Evolutionary conservation across 1,140 invertebrate species (phyloP).

Genomic region (Vanessa tameamea): DNA sequence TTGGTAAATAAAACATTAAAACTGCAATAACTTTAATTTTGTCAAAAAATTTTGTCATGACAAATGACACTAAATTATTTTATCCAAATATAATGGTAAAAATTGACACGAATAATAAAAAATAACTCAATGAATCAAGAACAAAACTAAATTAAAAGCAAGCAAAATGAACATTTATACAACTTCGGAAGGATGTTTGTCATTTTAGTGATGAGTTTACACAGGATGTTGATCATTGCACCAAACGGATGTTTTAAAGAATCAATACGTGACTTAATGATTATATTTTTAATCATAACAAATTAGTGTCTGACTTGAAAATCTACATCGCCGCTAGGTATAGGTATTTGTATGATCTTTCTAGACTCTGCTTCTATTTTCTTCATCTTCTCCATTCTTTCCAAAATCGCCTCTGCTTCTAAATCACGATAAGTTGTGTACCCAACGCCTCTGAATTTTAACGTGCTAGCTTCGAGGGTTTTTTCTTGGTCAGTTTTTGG

Average conservation of each 20-base stretch:
- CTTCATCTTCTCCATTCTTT: constrained; percentile 7
- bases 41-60: not conserved
- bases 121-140: not conserved
- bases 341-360: constrained; percentile 20
- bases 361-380: constrained; percentile 22
- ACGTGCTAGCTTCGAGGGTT: constrained; percentile 39
- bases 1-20: not conserved
- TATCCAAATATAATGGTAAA: no score
- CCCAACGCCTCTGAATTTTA: constrained; percentile 52
- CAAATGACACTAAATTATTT: not conserved
- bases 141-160: not conserved
- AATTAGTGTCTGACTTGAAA: not conserved
- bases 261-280: not conserved
- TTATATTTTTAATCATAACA: not conserved
- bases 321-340: not conserved
- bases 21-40: not conserved
- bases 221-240: constrained; percentile 1
- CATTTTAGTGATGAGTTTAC: not conserved
- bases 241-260: not conserved
- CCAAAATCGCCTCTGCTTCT: constrained; percentile 23
- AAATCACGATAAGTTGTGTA: constrained; percentile 40
- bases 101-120: not conserved
- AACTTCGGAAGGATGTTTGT: not conserved
- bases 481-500: constrained; percentile 43
- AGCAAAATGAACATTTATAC: not conserved